Base-by-base conservation (phyloP, 2,797 vertebrate genomes). In the Streptopelia turtur region DNA sequence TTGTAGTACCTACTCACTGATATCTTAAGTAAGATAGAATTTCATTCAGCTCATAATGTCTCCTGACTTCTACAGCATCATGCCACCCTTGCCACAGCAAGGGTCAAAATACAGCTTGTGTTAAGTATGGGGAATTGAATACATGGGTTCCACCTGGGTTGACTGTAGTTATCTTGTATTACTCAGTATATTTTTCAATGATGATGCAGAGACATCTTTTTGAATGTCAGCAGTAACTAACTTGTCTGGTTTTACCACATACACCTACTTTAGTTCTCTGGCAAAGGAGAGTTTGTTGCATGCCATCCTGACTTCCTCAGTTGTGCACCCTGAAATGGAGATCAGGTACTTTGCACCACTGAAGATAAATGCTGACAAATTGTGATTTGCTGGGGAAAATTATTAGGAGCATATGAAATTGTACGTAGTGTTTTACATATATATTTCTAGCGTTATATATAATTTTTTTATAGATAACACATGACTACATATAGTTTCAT, bases 271-370 rank as follows among this genome's bases (percentile, higher is more conserved):
- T 14, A 69, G 59, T 41, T 71, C 37, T 43, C 59, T 59, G 30
- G 6, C 8, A 83, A 80, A 70, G 9, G 6, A 56, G 3, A 13
- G 9, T 35, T 78, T 89, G 24, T 27, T 37, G 43, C 2, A 3
- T 25, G 10, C 4, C 7, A 47, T 76, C 7, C 22, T 82, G 66
- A n/a, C 17, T 63, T 78, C 28, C 79, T 59, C 16, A 47, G 18
- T 33, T 41, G 5, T 6, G 10, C 0, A 1, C 3, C 7, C 24
- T 1, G 1, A 76, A 89, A 39, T 6, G 3, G 17, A 74, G 12
- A 43, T 50, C 16, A 33, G 13, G 1, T 61, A 13, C 16, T 59
- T 57, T 80, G 5, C 31, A 16, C 39, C 43, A 72, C 22, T 69
- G 25, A 77, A 25, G 16, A 39, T 18, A 59, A 45, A 63, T 35